Evolutionary conservation across 2,113 vertebrate species (phyloP).

Genomic region (Lonchura striata): DNA sequence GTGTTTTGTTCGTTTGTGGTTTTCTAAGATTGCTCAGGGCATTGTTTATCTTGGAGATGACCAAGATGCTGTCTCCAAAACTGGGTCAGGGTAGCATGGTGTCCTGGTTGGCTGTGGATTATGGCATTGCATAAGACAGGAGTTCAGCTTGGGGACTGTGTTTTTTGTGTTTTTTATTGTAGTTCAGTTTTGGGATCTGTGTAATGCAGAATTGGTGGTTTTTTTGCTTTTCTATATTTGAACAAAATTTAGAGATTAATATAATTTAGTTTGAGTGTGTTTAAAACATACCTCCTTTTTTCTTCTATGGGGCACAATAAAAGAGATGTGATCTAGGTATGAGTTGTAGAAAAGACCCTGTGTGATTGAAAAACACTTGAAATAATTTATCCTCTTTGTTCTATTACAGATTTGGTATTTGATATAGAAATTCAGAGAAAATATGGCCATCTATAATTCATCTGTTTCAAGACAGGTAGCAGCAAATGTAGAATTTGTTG

Average conservation of each 20-base stretch:
- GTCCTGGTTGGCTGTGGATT: background rate
- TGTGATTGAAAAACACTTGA: background rate
- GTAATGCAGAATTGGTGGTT: background rate
- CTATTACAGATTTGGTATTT: background rate
- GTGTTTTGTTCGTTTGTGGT: background rate
- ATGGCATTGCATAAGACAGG: background rate
- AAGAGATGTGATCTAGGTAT: background rate
- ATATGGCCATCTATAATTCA: background rate
- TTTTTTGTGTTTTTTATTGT: background rate
- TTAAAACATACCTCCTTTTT: background rate
- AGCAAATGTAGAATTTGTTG: background rate
- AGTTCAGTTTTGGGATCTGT: background rate
- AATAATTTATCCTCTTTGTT: background rate
- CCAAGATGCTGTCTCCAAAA: background rate
- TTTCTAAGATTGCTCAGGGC: background rate
- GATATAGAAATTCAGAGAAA: background rate
- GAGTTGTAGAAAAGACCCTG: background rate
- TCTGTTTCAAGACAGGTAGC: background rate
- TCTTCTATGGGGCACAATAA: background rate
- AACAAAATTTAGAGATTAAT: background rate
- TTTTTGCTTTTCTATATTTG: background rate
- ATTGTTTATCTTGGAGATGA: background rate
- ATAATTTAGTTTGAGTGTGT: background rate
- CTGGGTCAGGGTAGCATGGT: background rate
- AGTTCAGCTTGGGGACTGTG: background rate